Conservation (phyloP, 2,888 invertebrate species). For the Bugulina stolonifera region DNA sequence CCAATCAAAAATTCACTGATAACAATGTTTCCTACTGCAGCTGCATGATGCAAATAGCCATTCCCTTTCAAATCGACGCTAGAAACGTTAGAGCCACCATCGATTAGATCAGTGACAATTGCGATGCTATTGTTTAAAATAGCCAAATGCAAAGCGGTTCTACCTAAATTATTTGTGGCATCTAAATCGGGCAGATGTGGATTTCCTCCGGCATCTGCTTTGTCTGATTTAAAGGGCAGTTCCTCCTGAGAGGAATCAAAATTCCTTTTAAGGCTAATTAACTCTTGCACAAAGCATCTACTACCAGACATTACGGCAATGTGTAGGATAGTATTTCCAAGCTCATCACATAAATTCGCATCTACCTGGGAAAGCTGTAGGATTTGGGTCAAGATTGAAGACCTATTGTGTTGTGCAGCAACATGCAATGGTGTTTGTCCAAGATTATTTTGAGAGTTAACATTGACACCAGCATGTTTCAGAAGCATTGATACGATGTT, state of each 20-base stretch:
- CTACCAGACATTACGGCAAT: background rate
- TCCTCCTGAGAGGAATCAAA: background rate
- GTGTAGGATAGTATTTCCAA: background rate
- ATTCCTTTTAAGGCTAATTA: background rate
- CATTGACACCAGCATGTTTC: background rate
- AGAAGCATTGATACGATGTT: background rate
- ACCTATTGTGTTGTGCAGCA: background rate
- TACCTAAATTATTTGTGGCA: background rate
- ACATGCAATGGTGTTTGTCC: constrained; percentile 6
- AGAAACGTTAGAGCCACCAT: background rate
- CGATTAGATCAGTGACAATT: background rate
- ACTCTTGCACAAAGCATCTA: background rate
- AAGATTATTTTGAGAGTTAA: background rate
- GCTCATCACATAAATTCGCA: background rate
- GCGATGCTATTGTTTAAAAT: background rate
- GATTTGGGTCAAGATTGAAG: background rate
- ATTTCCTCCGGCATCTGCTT: background rate
- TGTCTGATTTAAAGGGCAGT: background rate
- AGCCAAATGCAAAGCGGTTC: constrained; percentile 3
- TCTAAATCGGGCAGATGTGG: background rate
- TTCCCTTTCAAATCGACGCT: background rate
- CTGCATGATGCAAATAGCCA: background rate
- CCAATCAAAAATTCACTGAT: background rate
- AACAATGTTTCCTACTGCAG: background rate
- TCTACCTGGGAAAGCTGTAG: background rate